Conservation (phyloP, 2,888 invertebrate genomes). For the Eremobia ochroleuca region DNA sequence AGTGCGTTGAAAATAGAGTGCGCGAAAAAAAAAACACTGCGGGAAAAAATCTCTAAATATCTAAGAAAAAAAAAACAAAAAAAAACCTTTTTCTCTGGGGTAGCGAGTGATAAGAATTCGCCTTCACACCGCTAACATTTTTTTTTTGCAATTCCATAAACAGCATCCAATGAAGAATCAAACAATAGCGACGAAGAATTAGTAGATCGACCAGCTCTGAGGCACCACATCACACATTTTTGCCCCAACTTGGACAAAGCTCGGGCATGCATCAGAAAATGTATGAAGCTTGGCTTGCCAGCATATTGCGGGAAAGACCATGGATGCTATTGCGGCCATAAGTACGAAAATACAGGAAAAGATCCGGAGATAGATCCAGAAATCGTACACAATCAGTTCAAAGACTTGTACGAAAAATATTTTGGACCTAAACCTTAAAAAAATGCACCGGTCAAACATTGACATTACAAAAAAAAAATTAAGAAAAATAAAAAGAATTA, state of each 20-base stretch:
- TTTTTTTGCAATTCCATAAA: neutral
- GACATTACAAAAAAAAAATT: no score
- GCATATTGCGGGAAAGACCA: conserved; percentile 88
- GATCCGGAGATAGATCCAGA: conserved; percentile 56
- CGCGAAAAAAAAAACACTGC: no score
- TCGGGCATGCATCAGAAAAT: conserved; percentile 80
- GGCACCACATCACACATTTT: conserved; percentile 87
- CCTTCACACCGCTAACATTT: neutral
- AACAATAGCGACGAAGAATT: neutral
- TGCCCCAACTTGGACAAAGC: conserved; percentile 81
- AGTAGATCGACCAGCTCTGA: conserved; percentile 64
- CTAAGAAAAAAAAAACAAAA: neutral
- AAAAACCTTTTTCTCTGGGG: neutral
- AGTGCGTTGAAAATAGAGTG: no score
- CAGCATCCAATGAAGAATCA: conserved; percentile 9
- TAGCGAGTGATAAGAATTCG: neutral
- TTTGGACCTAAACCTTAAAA: conserved; percentile 70
- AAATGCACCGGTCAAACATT: fast-evolving
- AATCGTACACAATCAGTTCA: conserved; percentile 71
- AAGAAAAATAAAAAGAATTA: no score
- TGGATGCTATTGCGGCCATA: conserved; percentile 84
- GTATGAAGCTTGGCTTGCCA: conserved; percentile 79
- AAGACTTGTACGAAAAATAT: conserved; percentile 82
- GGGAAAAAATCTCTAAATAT: no score
- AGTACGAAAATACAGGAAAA: conserved; percentile 61